Conservation (phyloP, 2,888 invertebrate genomes). For the Chironomus riparius region DNA sequence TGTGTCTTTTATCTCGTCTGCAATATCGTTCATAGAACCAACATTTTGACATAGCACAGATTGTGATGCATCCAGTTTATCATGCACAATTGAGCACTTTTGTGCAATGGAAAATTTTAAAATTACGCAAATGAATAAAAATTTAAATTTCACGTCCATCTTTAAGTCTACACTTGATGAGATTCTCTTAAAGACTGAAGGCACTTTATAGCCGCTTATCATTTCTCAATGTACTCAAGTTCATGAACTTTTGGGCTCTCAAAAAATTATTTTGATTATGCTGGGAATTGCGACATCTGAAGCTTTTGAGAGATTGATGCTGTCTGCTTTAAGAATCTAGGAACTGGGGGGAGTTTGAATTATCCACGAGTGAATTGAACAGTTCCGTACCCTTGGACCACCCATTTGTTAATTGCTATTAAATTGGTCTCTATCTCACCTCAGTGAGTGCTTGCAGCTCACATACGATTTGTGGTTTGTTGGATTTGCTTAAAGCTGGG, state of each 20-base stretch:
- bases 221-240: background rate
- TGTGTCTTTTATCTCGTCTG: background rate
- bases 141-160: background rate
- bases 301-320: too few relatives aligned
- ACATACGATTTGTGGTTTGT: too few relatives aligned
- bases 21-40: background rate
- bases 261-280: too few relatives aligned
- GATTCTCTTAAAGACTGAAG: background rate
- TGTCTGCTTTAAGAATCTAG: too few relatives aligned
- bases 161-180: background rate
- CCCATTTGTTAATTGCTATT: too few relatives aligned
- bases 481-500: too few relatives aligned
- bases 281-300: too few relatives aligned
- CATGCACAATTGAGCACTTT: background rate
- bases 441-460: too few relatives aligned
- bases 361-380: too few relatives aligned
- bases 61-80: background rate
- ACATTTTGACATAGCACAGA: background rate
- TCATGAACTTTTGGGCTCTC: background rate
- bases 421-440: too few relatives aligned
- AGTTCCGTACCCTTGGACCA: too few relatives aligned
- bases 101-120: background rate
- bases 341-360: too few relatives aligned
- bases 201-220: background rate
- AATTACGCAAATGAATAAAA: background rate